These are phyloP conservation scores for Clepsis dumicolana DNA, from an alignment of 2,888 invertebrate genomes.

Conservation along the genomic window DNA sequence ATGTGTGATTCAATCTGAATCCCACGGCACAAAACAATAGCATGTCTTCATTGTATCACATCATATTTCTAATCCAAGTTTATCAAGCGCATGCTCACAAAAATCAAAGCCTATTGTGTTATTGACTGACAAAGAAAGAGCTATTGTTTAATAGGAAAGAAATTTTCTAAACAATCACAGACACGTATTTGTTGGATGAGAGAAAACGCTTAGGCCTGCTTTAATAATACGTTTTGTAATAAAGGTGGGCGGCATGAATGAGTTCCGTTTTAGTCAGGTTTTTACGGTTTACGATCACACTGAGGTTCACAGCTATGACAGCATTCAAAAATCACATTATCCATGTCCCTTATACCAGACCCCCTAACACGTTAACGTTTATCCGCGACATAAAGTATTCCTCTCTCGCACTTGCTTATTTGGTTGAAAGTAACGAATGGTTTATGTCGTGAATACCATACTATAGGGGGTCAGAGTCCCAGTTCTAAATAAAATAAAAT, in stretches of 20 bases:
- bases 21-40: conserved; percentile 49
- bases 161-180: conserved; percentile 41
- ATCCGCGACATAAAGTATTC: too few species aligned
- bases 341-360: not conserved
- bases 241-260: conserved; percentile 7
- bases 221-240: conserved; percentile 12
- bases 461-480: too few species aligned
- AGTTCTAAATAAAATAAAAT: not conserved
- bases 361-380: too few species aligned
- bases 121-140: conserved; percentile 45
- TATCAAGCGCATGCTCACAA: conserved; percentile 42
- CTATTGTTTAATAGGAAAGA: conserved; percentile 38
- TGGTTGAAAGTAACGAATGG: too few species aligned
- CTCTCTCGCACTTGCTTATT: too few species aligned
- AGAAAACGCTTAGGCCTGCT: conserved; percentile 19
- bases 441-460: too few species aligned
- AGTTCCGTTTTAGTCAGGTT: conserved; percentile 1
- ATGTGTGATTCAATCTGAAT: conserved; percentile 45
- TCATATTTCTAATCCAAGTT: conserved; percentile 37
- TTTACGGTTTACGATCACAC: not conserved
- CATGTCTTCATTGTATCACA: conserved; percentile 41
- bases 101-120: conserved; percentile 51
- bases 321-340: not conserved
- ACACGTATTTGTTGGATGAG: conserved; percentile 24
- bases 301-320: too few species aligned